phyloP scores from a whole-genome alignment of 2,797 vertebrate genomes.

The Neosilurus mollespiculum region DNA sequence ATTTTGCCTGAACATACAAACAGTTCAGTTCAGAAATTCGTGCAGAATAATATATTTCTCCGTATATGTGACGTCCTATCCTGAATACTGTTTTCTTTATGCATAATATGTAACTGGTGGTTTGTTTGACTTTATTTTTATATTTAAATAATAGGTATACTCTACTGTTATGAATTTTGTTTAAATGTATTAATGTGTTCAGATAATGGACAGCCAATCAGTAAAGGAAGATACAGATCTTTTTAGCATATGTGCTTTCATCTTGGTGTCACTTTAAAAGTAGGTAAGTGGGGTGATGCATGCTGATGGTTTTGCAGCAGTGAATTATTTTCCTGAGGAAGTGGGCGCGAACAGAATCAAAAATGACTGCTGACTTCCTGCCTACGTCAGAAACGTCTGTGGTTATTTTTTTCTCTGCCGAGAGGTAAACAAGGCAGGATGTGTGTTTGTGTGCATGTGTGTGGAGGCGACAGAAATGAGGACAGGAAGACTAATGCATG shows the following conservation, averaged over 20 bases:
- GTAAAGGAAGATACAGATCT: not conserved
- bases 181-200: not conserved
- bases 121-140: not conserved
- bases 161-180: not conserved
- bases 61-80: not conserved
- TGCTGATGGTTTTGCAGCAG: constrained; percentile 42
- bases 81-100: not conserved
- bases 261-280: constrained; percentile 45
- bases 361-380: constrained; percentile 48
- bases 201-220: not conserved
- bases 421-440: constrained; percentile 65
- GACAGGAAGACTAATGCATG: constrained; percentile 50
- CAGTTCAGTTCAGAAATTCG: not conserved
- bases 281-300: constrained; percentile 53
- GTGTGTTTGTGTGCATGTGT: constrained; percentile 48
- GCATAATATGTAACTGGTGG: not conserved
- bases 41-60: not conserved
- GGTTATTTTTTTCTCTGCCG: constrained; percentile 58
- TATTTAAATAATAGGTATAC: not conserved
- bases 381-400: constrained; percentile 56
- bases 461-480: constrained; percentile 49
- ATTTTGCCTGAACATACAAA: not conserved
- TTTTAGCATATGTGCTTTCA: not conserved
- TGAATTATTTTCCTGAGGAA: constrained; percentile 63
- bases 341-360: constrained; percentile 54